Evolutionary conservation across 2,888 invertebrate genomes (phyloP).

Genomic region (Mythimna albipuncta): DNA sequence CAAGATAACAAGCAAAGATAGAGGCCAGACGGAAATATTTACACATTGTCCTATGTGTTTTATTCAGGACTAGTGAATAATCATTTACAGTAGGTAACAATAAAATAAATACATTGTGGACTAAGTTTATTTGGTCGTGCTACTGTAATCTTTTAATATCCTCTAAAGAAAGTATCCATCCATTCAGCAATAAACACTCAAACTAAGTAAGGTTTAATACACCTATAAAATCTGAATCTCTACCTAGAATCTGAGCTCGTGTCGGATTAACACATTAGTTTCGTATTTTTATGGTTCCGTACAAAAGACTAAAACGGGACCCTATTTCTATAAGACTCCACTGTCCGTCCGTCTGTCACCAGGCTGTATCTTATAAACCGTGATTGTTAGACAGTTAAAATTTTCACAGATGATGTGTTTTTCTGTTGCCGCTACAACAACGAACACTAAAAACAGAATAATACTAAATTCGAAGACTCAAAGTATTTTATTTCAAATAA

Average conservation of each 20-base stretch:
- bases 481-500: too few relatives aligned
- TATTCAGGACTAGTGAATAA: constrained; percentile 66
- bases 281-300: neutral
- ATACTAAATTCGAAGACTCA: too few relatives aligned
- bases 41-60: constrained; percentile 72
- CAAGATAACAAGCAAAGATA: constrained; percentile 86
- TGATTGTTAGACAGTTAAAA: too few relatives aligned
- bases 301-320: too few relatives aligned
- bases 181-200: neutral
- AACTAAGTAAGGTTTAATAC: constrained; percentile 2
- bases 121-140: neutral
- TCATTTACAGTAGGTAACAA: constrained; percentile 31
- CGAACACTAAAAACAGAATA: too few relatives aligned
- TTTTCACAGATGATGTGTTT: too few relatives aligned
- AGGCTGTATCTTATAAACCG: too few relatives aligned
- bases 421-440: too few relatives aligned
- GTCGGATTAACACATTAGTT: constrained; percentile 23
- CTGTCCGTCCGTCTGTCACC: too few relatives aligned
- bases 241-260: constrained; percentile 1
- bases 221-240: neutral
- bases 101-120: neutral
- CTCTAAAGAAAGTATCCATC: neutral
- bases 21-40: constrained; percentile 79
- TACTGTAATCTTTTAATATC: neutral
- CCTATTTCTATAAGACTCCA: too few relatives aligned